A percentile compares a stretch with the other conserved stretches of the same genome.
These are phyloP conservation scores for Sphaerophoria rueppellii DNA, from an alignment of 2,888 invertebrate genomes.

Conservation along the genomic window DNA sequence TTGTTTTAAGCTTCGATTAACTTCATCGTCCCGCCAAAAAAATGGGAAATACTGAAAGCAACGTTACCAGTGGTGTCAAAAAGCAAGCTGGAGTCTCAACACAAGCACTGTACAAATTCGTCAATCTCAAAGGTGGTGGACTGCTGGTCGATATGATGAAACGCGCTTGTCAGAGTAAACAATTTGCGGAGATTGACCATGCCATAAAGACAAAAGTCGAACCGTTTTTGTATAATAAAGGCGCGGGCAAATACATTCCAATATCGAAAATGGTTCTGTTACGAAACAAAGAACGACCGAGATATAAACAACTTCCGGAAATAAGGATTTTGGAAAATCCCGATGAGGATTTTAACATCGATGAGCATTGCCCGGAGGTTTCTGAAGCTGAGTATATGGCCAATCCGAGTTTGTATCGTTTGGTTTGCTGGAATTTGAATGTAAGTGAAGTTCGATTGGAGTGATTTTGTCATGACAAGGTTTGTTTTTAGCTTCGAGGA, in stretches of 20 bases:
- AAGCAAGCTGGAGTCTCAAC: conserved; percentile 95
- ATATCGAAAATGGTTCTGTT: conserved; percentile 93
- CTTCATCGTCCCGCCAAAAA: not conserved
- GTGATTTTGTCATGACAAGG: too few relatives aligned
- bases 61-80: conserved; percentile 96
- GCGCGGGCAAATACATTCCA: conserved; percentile 94
- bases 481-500: conserved; percentile 87
- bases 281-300: conserved; percentile 92
- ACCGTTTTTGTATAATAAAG: conserved; percentile 96
- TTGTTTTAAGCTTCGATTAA: not conserved
- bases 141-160: conserved; percentile 97
- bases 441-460: conserved; percentile 77
- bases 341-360: conserved; percentile 92
- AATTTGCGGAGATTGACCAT: conserved; percentile 95
- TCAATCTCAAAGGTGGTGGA: conserved; percentile 96
- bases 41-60: conserved; percentile 93
- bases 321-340: conserved; percentile 92
- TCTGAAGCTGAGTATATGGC: conserved; percentile 85
- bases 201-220: conserved; percentile 95
- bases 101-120: conserved; percentile 93
- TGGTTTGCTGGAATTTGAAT: conserved; percentile 95
- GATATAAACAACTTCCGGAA: conserved; percentile 90
- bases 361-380: conserved; percentile 88
- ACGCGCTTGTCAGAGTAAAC: conserved; percentile 93
- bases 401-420: conserved; percentile 89